These are phyloP conservation scores for Craterocephalus amniculus DNA, from an alignment of 2,797 vertebrate species.

Conservation along the genomic window DNA sequence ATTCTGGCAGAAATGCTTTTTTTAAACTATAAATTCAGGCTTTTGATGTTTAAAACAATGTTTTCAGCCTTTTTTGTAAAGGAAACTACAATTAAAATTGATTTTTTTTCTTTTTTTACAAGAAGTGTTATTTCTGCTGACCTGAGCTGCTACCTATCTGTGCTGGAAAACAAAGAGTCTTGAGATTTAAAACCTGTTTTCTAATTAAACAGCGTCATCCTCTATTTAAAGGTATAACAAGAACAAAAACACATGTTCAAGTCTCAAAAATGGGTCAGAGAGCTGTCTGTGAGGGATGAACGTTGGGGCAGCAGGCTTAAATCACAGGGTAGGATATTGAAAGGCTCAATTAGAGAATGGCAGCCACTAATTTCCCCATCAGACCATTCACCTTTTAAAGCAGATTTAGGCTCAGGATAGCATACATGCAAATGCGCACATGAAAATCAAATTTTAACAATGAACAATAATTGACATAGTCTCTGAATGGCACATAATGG, in stretches of 20 bases:
- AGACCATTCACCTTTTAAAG: slow-evolving; percentile 16
- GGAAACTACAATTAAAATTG: neutral
- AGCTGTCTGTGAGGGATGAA: slow-evolving; percentile 5
- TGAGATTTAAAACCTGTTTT: neutral
- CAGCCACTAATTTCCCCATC: slow-evolving; percentile 31
- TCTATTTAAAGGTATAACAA: slow-evolving; percentile 8
- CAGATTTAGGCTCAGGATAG: neutral
- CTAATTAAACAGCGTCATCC: slow-evolving; percentile 7
- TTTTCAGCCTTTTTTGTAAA: neutral
- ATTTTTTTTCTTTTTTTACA: too few species aligned
- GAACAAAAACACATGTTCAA: neutral
- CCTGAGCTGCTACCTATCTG: neutral
- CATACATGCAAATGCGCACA: too few species aligned
- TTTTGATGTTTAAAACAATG: neutral
- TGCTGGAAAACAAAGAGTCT: neutral
- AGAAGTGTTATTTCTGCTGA: neutral
- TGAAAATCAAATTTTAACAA: too few species aligned
- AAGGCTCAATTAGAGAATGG: slow-evolving; percentile 41
- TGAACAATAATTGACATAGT: too few species aligned
- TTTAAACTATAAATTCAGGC: too few species aligned
- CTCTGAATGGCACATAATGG: neutral
- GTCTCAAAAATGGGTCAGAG: slow-evolving; percentile 11
- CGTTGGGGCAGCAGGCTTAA: slow-evolving; percentile 21
- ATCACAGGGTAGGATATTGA: slow-evolving; percentile 40
- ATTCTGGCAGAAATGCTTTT: too few species aligned